Evolutionary conservation across 2,113 vertebrate genomes (phyloP).

Genomic region (Bubo scandiacus): DNA sequence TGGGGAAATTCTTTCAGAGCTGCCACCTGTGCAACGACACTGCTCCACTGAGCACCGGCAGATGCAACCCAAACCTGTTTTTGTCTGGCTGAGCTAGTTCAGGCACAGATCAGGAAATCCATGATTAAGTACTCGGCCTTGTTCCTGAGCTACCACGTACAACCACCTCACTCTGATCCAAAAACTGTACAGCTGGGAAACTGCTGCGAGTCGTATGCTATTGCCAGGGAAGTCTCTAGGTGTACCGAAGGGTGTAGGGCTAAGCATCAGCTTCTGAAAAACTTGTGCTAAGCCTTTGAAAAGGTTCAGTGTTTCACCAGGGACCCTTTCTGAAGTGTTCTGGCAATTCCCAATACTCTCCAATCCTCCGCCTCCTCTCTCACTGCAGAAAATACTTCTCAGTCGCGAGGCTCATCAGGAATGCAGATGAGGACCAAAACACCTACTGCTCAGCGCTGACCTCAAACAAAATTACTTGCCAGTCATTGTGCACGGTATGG

Average conservation of each 20-base stretch:
- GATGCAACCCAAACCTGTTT: background rate
- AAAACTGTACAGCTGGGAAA: background rate
- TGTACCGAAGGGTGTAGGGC: background rate
- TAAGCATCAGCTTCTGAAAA: background rate
- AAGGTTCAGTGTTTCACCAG: background rate
- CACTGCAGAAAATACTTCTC: background rate
- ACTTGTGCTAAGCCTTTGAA: background rate
- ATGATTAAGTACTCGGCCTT: rapidly evolving
- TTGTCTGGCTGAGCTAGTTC: background rate
- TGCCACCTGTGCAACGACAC: background rate
- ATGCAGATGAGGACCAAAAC: background rate
- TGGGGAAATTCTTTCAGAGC: background rate
- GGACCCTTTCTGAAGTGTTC: background rate
- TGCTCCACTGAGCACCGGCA: rapidly evolving
- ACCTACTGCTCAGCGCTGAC: background rate
- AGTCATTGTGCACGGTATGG: background rate
- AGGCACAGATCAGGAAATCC: background rate
- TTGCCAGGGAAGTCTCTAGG: background rate
- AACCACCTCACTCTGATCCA: background rate
- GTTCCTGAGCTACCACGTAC: background rate
- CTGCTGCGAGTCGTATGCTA: rapidly evolving
- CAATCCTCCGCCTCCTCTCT: background rate
- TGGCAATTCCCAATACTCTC: background rate
- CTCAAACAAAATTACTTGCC: background rate
- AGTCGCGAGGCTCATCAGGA: background rate